Evolutionary conservation across 2,113 vertebrate species (phyloP), one percentile per base, ranked within the genome.

Genomic region (Bungarus multicinctus): DNA sequence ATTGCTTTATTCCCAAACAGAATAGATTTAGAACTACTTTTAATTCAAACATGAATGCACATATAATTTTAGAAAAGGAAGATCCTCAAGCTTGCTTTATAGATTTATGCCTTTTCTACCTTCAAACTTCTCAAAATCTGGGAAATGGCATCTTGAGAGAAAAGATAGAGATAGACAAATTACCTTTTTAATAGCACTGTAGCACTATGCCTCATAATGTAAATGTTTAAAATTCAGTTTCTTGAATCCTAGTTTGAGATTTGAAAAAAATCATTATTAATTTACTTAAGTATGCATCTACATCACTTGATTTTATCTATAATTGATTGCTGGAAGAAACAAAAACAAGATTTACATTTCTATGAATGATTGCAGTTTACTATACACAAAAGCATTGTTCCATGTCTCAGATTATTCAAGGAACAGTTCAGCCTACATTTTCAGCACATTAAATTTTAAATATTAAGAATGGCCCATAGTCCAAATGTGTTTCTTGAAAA

Each of bases 1-100:
- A 94, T 92, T 81, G 74, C 9, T 87, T 95, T 90, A 22, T 18
- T 53, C 2, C 0, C 92, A 94, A 50, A n/a, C 34, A 34, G 3
- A 54, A 8, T 10, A 4, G 3, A 89, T 94, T 92, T 39, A 91
- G 9, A 14, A 90, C 1, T 90, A 1, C 1, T 18, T 91, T 47
- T 45, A 89, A 95, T 30, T 2, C 18, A 45, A 58, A 60, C 74
- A 81, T 43, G 39, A 14, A 34, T 20, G 16, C 85, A 85, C 89
- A 4, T 30, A 18, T 2, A 27, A 93, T 91, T 64, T 94, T 23
- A 87, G 3, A n/a, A 74, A 52, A 91, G 93, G 55, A 93, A 50
- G 87, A 57, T 81, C 34, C 20, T 74, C 30, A 2, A 9, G n/a
- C 47, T 22, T 39, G 20, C 5, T 92, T 43, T 34, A 43, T 30